phyloP scores from a whole-genome alignment of 2,797 vertebrate species.

The Cercopithecus diana region DNA sequence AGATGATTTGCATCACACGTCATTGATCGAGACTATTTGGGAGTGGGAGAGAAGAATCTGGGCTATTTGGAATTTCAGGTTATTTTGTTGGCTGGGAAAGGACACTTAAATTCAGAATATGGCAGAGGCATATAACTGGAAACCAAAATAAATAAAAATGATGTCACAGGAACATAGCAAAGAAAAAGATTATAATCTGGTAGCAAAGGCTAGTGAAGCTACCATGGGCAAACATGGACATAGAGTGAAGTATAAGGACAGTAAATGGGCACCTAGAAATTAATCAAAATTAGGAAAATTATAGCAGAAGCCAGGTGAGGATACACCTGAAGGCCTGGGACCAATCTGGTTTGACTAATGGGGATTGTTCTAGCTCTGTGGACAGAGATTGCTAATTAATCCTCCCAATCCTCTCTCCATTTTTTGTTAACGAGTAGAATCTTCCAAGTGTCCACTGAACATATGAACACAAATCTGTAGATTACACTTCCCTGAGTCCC shows the following conservation, averaged over 20 bases:
- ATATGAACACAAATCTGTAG: not conserved
- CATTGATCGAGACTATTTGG: not conserved
- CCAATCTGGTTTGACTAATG: not conserved
- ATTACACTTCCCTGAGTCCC: not conserved
- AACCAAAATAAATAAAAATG: not conserved
- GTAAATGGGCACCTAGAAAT: not conserved
- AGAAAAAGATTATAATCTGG: not conserved
- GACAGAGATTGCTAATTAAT: not conserved
- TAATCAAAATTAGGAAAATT: not conserved
- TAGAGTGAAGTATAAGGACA: not conserved
- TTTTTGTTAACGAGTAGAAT: not conserved
- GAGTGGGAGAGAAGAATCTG: not conserved
- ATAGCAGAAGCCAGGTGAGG: not conserved
- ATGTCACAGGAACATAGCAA: not conserved
- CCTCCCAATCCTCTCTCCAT: not conserved
- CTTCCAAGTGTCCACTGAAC: not conserved
- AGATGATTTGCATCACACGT: slow-evolving; percentile 18
- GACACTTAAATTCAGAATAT: not conserved
- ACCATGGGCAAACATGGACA: not conserved
- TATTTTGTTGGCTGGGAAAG: not conserved
- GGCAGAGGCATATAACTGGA: not conserved
- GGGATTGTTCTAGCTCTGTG: not conserved
- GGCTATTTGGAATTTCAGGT: not conserved
- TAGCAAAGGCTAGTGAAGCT: not conserved
- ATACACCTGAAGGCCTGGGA: not conserved